These are phyloP conservation scores for Pseudachorutes palmiensis DNA, from an alignment of 1,140 invertebrate species.

Conservation along the genomic window DNA sequence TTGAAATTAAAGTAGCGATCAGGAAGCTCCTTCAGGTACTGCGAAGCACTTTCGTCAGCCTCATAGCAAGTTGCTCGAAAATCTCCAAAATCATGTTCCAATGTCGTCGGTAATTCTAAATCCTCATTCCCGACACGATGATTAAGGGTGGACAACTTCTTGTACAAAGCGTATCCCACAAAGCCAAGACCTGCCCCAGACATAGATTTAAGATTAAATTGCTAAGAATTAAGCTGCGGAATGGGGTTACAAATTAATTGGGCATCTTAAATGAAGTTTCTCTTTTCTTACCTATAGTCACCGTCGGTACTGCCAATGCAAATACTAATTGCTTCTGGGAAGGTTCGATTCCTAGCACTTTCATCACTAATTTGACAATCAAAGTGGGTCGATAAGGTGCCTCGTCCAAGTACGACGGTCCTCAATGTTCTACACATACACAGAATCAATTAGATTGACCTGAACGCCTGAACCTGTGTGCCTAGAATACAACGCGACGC, in stretches of 20 bases:
- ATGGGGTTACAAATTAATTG: background rate
- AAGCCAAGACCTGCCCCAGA: constrained; percentile 15
- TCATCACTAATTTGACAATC: background rate
- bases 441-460: too few relatives aligned
- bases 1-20: constrained; percentile 33
- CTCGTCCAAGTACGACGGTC: background rate
- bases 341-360: background rate
- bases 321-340: background rate
- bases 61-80: constrained; percentile 17
- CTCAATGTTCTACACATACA: too few relatives aligned
- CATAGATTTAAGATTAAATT: background rate
- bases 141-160: background rate
- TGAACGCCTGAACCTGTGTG: too few relatives aligned
- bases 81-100: constrained; percentile 35
- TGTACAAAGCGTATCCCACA: constrained; percentile 25
- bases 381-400: background rate
- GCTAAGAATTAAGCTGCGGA: too few relatives aligned
- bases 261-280: background rate
- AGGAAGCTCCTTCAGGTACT: constrained; percentile 30
- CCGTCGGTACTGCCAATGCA: background rate
- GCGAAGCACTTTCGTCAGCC: constrained; percentile 22
- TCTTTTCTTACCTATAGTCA: constrained; percentile 1
- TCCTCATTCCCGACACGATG: constrained; percentile 17
- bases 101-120: constrained; percentile 22
- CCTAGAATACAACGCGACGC: too few relatives aligned